These are phyloP conservation scores for Vultur gryphus DNA, from an alignment of 2,797 vertebrate genomes.

Conservation along the genomic window DNA sequence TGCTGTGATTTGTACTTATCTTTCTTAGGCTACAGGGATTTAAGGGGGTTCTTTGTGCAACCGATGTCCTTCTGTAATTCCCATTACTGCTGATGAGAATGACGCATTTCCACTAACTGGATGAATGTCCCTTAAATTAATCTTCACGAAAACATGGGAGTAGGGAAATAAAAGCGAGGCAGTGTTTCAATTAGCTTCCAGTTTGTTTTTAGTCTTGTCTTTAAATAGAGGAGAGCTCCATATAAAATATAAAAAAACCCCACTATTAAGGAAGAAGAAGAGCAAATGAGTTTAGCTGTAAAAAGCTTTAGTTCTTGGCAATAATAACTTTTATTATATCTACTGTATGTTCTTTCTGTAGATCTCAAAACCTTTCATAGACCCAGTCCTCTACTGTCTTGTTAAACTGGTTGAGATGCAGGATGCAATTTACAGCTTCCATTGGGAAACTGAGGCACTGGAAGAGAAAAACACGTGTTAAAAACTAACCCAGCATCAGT, in stretches of 20 bases:
- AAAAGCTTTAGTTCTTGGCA: neutral
- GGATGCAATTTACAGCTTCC: neutral
- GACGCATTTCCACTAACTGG: constrained; percentile 10
- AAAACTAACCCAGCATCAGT: neutral
- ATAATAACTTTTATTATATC: neutral
- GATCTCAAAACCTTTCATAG: neutral
- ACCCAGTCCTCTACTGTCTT: neutral
- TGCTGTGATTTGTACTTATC: neutral
- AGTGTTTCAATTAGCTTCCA: neutral
- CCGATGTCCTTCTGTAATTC: neutral
- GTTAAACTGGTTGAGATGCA: neutral
- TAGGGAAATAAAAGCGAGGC: neutral
- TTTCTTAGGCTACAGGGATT: neutral
- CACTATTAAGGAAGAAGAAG: neutral
- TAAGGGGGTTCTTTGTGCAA: neutral
- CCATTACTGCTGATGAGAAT: neutral
- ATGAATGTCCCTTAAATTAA: neutral
- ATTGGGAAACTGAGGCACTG: neutral
- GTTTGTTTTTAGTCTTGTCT: neutral
- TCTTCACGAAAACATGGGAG: neutral
- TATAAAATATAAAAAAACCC: neutral
- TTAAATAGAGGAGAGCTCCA: neutral
- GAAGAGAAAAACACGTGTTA: neutral
- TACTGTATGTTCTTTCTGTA: neutral
- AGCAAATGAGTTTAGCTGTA: neutral